Conservation (phyloP, 2,797 vertebrate species). For the Coreius guichenoti region DNA sequence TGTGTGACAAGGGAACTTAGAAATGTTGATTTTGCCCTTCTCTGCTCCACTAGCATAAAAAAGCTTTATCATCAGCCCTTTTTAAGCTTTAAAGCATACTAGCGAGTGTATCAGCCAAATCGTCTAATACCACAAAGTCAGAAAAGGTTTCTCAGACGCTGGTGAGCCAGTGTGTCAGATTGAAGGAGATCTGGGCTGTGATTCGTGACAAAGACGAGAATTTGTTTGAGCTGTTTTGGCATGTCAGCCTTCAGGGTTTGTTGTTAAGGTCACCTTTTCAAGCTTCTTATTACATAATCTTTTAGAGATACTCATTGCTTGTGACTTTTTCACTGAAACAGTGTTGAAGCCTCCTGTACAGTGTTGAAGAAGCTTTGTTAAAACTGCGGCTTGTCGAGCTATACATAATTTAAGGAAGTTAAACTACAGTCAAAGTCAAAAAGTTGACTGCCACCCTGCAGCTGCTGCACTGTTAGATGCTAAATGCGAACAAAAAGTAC, state of each 20-base stretch:
- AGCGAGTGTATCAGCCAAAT: constrained; percentile 11
- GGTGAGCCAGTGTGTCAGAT: constrained; percentile 22
- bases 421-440: neutral
- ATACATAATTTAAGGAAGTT: neutral
- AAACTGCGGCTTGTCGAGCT: constrained; percentile 9
- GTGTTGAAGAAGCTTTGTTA: neutral
- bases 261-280: constrained; percentile 46
- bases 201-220: constrained; percentile 27
- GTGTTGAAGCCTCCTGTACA: neutral
- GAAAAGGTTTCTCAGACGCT: constrained; percentile 6
- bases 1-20: constrained; percentile 38
- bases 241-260: constrained; percentile 36
- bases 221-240: constrained; percentile 35
- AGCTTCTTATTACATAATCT: constrained; percentile 43
- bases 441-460: neutral
- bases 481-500: neutral
- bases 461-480: neutral
- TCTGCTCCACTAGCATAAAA: neutral
- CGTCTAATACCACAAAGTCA: neutral
- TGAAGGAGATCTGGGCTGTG: constrained; percentile 16
- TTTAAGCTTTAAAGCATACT: neutral
- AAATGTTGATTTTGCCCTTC: constrained; percentile 39
- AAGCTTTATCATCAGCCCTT: constrained; percentile 9
- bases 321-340: constrained; percentile 12
- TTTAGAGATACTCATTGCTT: constrained; percentile 39